Evolutionary conservation across 1,140 invertebrate species (phyloP).

Genomic region (Drosophila tani): DNA sequence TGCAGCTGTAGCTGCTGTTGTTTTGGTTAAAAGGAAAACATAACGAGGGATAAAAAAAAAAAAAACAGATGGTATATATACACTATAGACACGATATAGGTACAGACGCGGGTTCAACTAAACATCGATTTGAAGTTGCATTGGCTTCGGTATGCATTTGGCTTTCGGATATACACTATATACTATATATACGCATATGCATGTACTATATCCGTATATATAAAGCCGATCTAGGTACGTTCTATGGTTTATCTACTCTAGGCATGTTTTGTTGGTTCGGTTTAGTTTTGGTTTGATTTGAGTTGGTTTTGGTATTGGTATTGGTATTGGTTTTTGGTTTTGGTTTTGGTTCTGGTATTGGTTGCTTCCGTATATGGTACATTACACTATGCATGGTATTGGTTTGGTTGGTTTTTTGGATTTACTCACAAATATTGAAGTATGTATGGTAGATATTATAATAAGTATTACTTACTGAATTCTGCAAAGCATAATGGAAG

Average conservation of each 20-base stretch:
- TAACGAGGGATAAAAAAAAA: conserved; percentile 6
- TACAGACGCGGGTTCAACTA: conserved; percentile 50
- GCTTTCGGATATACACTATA: conserved; percentile 20
- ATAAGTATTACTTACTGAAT: conserved; percentile 85
- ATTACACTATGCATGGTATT: conserved; percentile 76
- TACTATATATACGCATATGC: conserved; percentile 15
- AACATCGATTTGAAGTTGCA: conserved; percentile 44
- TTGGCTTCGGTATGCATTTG: conserved; percentile 38
- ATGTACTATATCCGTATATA: conserved; percentile 11
- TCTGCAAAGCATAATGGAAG: conserved; percentile 85
- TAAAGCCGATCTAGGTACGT: conserved; percentile 40
- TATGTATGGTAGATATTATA: conserved; percentile 75
- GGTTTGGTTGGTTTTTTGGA: conserved; percentile 37
- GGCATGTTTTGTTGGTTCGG: conserved; percentile 45
- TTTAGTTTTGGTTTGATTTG: conserved; percentile 45
- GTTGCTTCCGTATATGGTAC: conserved; percentile 72
- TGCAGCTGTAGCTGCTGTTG: conserved; percentile 11
- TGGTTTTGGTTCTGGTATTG: conserved; percentile 44
- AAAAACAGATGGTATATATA: conserved; percentile 23
- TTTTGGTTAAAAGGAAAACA: conserved; percentile 15
- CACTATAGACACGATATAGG: conserved; percentile 35
- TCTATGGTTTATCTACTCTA: conserved; percentile 50
- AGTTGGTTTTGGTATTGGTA: conserved; percentile 42
- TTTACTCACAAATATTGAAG: conserved; percentile 82
- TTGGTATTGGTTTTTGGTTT: conserved; percentile 30